These are phyloP conservation scores for Lanius collurio DNA, from an alignment of 2,113 vertebrate species.

Conservation along the genomic window DNA sequence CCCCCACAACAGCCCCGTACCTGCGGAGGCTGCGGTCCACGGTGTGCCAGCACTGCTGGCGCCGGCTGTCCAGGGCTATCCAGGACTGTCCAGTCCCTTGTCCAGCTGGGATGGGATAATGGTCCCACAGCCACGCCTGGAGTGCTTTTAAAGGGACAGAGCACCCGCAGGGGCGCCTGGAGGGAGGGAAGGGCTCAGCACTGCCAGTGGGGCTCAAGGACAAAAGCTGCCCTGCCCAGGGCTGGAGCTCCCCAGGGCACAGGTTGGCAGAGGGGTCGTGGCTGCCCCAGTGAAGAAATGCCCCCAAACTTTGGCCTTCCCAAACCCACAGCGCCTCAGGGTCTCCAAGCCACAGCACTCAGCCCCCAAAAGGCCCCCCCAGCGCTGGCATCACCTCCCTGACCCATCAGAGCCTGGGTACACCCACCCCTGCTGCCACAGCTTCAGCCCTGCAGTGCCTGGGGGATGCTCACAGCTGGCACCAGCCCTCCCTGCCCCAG, in stretches of 20 bases:
- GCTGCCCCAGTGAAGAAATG: neutral
- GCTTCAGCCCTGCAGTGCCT: neutral
- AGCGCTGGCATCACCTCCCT: fast-evolving
- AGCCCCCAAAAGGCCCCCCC: fast-evolving
- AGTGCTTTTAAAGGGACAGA: constrained; percentile 67
- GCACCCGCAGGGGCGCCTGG: neutral
- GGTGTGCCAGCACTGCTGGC: neutral
- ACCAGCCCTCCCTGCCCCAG: neutral
- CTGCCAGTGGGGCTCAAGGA: neutral
- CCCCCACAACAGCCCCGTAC: neutral
- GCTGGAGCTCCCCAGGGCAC: neutral
- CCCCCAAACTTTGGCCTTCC: neutral
- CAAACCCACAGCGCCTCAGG: neutral
- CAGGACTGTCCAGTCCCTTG: neutral
- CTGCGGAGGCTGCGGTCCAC: neutral
- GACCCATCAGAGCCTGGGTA: neutral
- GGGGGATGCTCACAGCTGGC: neutral
- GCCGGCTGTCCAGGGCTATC: neutral
- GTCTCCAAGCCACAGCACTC: fast-evolving
- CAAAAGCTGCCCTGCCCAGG: neutral
- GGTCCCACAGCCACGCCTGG: constrained; percentile 44
- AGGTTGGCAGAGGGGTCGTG: neutral
- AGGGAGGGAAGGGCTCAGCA: neutral
- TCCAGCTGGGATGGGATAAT: neutral
- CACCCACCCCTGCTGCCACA: fast-evolving